phyloP scores from a whole-genome alignment of 92 coral and sea anemone species.

The Actinostola sp. region DNA sequence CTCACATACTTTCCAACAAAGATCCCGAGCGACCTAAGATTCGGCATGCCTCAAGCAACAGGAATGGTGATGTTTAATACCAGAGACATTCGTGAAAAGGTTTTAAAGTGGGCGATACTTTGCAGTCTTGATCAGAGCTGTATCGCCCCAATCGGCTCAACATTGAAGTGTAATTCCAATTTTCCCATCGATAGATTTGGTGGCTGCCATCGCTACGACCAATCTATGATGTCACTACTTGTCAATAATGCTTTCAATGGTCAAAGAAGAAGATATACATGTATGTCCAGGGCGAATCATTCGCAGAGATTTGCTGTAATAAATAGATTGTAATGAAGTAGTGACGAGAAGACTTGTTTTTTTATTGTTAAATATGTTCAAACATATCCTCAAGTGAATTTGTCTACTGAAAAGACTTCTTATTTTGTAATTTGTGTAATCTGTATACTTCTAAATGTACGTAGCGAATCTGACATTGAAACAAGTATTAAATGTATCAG shows the following conservation, averaged over 20 bases:
- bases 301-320: too few species aligned
- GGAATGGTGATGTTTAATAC: conserved; percentile 50
- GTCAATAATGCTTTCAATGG: conserved; percentile 33
- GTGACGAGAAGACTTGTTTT: too few species aligned
- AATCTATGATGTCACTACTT: conserved; percentile 29
- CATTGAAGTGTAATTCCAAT: conserved; percentile 15
- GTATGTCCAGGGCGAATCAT: too few species aligned
- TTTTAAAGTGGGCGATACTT: conserved; percentile 51
- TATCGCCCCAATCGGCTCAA: conserved; percentile 43
- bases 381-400: too few species aligned
- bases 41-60: conserved; percentile 23
- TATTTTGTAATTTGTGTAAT: too few species aligned
- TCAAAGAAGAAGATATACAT: too few species aligned
- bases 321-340: too few species aligned
- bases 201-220: conserved; percentile 61
- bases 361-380: too few species aligned
- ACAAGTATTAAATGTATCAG: too few species aligned
- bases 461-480: too few species aligned
- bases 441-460: too few species aligned
- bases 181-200: conserved; percentile 21
- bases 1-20: conserved; percentile 42
- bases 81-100: conserved; percentile 1
- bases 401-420: too few species aligned
- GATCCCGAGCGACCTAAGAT: not conserved
- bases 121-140: conserved; percentile 39